Conservation (phyloP, 2,888 invertebrate genomes). For the Bombylius discolor region DNA sequence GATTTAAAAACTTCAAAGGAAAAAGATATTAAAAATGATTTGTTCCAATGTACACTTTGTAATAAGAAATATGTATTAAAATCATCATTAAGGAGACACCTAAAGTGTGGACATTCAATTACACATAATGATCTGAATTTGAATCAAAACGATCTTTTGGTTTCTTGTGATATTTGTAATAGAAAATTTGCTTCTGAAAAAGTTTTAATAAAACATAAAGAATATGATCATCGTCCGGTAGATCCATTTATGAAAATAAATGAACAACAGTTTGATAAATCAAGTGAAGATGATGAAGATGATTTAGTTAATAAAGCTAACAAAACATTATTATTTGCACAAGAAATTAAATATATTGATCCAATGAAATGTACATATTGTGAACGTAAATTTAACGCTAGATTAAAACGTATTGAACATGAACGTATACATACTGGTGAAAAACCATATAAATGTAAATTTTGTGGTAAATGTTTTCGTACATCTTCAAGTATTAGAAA, state of each 20-base stretch:
- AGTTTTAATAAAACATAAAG: not conserved
- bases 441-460: constrained; percentile 1
- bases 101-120: no score
- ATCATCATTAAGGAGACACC: no score
- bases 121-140: no score
- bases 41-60: no score
- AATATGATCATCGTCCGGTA: not conserved
- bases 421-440: constrained; percentile 4
- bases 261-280: not conserved
- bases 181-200: not conserved
- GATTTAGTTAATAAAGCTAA: not conserved
- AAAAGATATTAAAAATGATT: no score
- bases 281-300: not conserved
- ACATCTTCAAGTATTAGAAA: not conserved
- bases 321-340: no score
- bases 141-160: no score
- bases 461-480: constrained; percentile 1
- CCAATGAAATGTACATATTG: constrained; percentile 1
- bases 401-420: not conserved
- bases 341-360: not conserved
- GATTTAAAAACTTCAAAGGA: no score
- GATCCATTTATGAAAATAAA: no score
- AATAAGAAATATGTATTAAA: no score
- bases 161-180: not conserved
- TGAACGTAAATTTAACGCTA: not conserved